Evolutionary conservation across 2,888 invertebrate genomes (phyloP), one percentile per base, ranked within the genome.

Genomic region (Lithophane semibrunnea): DNA sequence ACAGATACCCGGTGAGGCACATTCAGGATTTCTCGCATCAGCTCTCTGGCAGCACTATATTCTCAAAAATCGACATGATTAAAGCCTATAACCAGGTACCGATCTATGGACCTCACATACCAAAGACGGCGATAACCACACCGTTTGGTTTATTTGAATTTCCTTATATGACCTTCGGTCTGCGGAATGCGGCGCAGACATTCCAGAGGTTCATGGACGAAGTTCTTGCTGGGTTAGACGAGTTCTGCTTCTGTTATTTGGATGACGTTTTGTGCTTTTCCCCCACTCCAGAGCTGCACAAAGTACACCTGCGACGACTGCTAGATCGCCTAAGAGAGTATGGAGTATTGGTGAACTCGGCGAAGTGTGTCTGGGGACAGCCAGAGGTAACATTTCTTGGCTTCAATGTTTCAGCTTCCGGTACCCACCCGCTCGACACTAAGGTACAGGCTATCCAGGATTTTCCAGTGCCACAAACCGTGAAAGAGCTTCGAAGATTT

Each of bases 131-230:
- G 9, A 71, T 71, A 18, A 71, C 61, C 0, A 71, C 70, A 1
- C 70, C 70, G 2, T 71, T 61, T 1, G 61, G 61, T 1, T 29
- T 71, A 58, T 68, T 21, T 2, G 52, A 52, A 52, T 52, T 52
- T 52, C 18, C 52, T 21, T 52, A 7, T 8, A 18, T 52, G 42
- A 68, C 68, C 16, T 68, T 68, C 8, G 56, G 69, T 47, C 21
- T 69, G 18, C 13, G 68, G 21, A 68, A 68, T 56, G 68, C 69
- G 18, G 69, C 44, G n/a, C 60, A 69, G 29, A 70, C 69, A 5
- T 70, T 70, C 47, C 69, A 70, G 18, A 44, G 29, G 29, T 29
- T 29, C 29, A 29, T 29, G 29, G 29, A 29, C 29, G 29, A 29
- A 1, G 29, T 29, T 29, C 29, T 29, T 29, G 29, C 29, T 29